These are phyloP conservation scores for Eubasilissa splendida DNA, from an alignment of 2,888 invertebrate species.

Conservation along the genomic window DNA sequence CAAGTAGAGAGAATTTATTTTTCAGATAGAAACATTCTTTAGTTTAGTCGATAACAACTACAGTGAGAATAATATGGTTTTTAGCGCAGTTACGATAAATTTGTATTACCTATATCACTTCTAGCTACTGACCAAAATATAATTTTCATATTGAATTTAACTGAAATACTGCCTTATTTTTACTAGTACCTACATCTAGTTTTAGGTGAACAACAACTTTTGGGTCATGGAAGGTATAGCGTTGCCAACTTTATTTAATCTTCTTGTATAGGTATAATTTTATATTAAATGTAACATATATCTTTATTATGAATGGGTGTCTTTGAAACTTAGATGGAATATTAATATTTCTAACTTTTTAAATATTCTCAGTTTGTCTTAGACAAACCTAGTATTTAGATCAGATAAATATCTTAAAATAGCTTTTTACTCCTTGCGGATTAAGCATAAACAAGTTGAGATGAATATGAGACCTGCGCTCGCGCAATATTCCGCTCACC, in stretches of 20 bases:
- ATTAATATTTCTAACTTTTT: slow-evolving; percentile 30
- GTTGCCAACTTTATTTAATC: slow-evolving; percentile 49
- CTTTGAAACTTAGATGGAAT: slow-evolving; percentile 47
- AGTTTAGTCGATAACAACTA: slow-evolving; percentile 47
- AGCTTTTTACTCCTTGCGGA: slow-evolving; percentile 29
- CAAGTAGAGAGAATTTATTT: slow-evolving; percentile 34
- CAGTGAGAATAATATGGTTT: slow-evolving; percentile 49
- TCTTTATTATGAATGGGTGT: slow-evolving; percentile 54
- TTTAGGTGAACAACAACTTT: slow-evolving; percentile 57
- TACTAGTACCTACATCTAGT: slow-evolving; percentile 54
- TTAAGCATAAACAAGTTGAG: slow-evolving; percentile 30
- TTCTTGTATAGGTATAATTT: slow-evolving; percentile 53
- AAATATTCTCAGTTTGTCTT: slow-evolving; percentile 32
- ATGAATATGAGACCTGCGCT: background rate
- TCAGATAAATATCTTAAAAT: slow-evolving; percentile 34
- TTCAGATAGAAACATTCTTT: slow-evolving; percentile 39
- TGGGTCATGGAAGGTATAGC: slow-evolving; percentile 55
- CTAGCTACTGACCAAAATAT: slow-evolving; percentile 36
- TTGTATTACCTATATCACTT: slow-evolving; percentile 19
- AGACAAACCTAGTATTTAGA: slow-evolving; percentile 46
- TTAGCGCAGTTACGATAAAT: slow-evolving; percentile 43
- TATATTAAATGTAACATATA: slow-evolving; percentile 49
- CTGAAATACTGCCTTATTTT: slow-evolving; percentile 52
- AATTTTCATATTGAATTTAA: slow-evolving; percentile 28
- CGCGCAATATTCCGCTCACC: background rate